Evolutionary conservation across 2,113 vertebrate species (phyloP).

Genomic region (Rhabdornis inornatus): DNA sequence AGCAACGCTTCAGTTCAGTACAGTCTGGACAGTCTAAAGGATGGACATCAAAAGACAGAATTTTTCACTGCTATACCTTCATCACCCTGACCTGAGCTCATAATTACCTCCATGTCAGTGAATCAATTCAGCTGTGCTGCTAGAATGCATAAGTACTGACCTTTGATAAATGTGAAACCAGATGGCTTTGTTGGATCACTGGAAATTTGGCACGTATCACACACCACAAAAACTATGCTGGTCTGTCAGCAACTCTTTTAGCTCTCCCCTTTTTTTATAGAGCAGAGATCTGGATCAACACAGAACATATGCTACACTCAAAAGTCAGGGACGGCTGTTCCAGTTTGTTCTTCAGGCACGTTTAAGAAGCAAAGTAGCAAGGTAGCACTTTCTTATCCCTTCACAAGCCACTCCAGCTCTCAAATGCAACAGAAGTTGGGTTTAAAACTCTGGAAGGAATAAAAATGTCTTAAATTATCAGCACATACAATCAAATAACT

Average conservation of each 20-base stretch:
- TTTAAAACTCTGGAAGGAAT: neutral
- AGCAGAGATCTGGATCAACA: conserved; percentile 3
- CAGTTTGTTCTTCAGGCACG: neutral
- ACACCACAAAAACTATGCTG: neutral
- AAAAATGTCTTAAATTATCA: neutral
- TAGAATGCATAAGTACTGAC: conserved; percentile 39
- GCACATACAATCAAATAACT: neutral
- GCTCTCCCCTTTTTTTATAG: neutral
- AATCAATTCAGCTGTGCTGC: conserved; percentile 49
- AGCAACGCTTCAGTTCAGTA: neutral
- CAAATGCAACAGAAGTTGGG: neutral
- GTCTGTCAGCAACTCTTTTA: conserved; percentile 12
- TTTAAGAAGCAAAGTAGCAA: neutral
- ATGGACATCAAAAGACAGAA: conserved; percentile 5
- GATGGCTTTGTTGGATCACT: conserved; percentile 55
- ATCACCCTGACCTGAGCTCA: conserved; percentile 19
- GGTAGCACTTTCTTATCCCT: neutral
- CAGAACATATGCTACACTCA: neutral
- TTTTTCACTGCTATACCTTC: conserved; percentile 7
- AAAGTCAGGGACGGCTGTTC: neutral
- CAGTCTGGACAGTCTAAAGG: neutral
- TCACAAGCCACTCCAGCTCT: neutral
- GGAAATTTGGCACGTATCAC: conserved; percentile 25
- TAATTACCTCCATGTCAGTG: conserved; percentile 40
- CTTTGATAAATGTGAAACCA: conserved; percentile 62